Base-by-base conservation (phyloP, 2,888 invertebrate species). In the Scaptomyza cyrtandrae region DNA sequence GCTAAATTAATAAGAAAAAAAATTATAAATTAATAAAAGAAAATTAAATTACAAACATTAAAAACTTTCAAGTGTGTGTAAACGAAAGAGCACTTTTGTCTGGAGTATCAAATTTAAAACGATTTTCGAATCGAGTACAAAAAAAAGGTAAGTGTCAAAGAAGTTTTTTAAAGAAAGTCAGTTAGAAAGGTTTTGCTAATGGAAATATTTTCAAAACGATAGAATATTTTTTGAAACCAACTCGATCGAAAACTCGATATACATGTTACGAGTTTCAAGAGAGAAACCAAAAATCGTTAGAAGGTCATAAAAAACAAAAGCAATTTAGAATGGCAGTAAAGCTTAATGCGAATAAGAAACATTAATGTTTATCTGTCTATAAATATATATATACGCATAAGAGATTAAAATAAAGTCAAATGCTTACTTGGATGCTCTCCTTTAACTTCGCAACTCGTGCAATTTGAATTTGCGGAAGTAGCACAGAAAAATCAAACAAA, bases 391-490 rank as follows among this genome's bases (percentile, higher is more conserved):
- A 9, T 14, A 2, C 11, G n/a, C 35, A 6, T 19, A 19, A 33
- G 13, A 24, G n/a, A 14, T 11, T 6, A 7, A 24, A 35, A 6
- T 16, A 33, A 57, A 39, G 24, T n/a, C 35, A 29, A n/a, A 46
- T 27, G 2, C 5, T 6, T 50, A 41, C 16, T 46, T 53, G 37
- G 24, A 7, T 49, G 35, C 14, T 27, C 33, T 33, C 33, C 16
- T 49, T 58, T 24, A 6, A 39, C 19, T 29, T 35, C 19, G 13
- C 10, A 39, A 54, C 13, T 59, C 41, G 11, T 7, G 37, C 11
- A 66, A 50, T 27, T 44, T 33, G 2, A 29, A 29, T 44, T 66
- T 59, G 64, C 81, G 81, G 86, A 80, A 85, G 72, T 69, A 10
- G 14, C 6, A n/a, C n/a, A 39, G 39, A 29, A 13, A 43, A 24